Conservation (phyloP, 2,113 vertebrate genomes). For the Parotia lawesii region DNA sequence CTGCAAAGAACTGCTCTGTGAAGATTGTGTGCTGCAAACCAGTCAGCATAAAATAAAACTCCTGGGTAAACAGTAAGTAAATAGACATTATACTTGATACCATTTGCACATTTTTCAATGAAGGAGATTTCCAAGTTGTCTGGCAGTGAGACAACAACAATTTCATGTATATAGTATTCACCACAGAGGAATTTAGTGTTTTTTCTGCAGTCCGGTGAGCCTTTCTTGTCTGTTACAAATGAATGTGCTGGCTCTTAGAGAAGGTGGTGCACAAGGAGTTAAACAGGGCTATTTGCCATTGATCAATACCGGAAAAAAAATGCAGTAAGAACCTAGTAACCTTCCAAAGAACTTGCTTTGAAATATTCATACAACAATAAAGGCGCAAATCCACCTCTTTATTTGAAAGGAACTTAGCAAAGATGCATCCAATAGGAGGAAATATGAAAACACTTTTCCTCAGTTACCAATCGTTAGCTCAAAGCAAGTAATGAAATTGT, state of each 20-base stretch:
- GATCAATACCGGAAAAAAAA: slow-evolving; percentile 15
- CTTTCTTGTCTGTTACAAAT: not conserved
- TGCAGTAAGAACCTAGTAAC: not conserved
- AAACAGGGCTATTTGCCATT: not conserved
- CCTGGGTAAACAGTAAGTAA: slow-evolving; percentile 55
- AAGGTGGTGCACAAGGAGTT: not conserved
- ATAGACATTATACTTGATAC: not conserved
- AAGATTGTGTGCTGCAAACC: slow-evolving; percentile 45
- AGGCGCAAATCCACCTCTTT: slow-evolving; percentile 9
- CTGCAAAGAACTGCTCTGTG: slow-evolving; percentile 65
- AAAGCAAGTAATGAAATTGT: slow-evolving; percentile 69
- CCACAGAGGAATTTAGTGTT: not conserved
- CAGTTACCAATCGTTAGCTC: slow-evolving; percentile 59
- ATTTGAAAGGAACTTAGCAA: slow-evolving; percentile 19
- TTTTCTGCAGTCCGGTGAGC: not conserved
- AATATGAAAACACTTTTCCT: slow-evolving; percentile 41
- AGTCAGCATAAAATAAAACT: slow-evolving; percentile 68
- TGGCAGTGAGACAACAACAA: not conserved
- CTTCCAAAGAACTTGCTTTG: slow-evolving; percentile 36
- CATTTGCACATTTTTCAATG: slow-evolving; percentile 18
- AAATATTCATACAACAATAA: slow-evolving; percentile 15
- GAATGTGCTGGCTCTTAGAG: not conserved
- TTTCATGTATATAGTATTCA: not conserved
- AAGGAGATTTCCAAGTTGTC: slow-evolving; percentile 15
- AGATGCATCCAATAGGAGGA: slow-evolving; percentile 24